These are phyloP conservation scores for Hydrocynus forskahlii DNA, from an alignment of 2,797 vertebrate species.

Conservation along the genomic window DNA sequence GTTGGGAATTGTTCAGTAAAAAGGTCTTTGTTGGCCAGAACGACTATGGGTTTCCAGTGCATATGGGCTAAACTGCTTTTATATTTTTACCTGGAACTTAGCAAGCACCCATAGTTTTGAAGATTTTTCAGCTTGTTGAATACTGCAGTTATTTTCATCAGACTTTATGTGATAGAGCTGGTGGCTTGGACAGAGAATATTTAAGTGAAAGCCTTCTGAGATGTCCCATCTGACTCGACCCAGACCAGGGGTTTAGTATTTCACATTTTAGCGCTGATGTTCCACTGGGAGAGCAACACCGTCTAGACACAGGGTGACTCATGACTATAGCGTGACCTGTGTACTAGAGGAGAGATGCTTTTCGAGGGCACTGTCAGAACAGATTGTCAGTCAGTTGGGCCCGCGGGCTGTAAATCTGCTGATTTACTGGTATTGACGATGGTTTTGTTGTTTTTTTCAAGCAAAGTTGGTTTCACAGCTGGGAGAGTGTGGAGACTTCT, in stretches of 20 bases:
- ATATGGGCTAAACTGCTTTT: no score
- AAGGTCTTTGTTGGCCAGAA: no score
- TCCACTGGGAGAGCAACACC: not conserved
- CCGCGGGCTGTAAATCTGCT: not conserved
- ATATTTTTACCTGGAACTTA: no score
- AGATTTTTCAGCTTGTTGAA: not conserved
- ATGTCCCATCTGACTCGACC: not conserved
- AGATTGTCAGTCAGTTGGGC: not conserved
- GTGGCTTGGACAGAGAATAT: not conserved
- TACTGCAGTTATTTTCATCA: not conserved
- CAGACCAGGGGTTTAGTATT: conserved; percentile 10
- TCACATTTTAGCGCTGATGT: conserved; percentile 24
- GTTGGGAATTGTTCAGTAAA: no score
- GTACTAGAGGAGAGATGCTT: conserved; percentile 3
- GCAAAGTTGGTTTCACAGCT: not conserved
- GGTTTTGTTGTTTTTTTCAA: not conserved
- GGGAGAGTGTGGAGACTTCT: not conserved
- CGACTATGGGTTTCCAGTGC: no score
- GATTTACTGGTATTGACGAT: not conserved
- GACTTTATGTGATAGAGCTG: not conserved
- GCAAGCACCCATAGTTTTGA: no score
- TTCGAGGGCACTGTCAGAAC: conserved; percentile 9
- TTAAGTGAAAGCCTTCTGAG: not conserved
- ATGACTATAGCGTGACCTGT: conserved; percentile 24
- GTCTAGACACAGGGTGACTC: conserved; percentile 39